Base-by-base conservation (phyloP, 2,113 vertebrate genomes). In the Setophaga coronata region DNA sequence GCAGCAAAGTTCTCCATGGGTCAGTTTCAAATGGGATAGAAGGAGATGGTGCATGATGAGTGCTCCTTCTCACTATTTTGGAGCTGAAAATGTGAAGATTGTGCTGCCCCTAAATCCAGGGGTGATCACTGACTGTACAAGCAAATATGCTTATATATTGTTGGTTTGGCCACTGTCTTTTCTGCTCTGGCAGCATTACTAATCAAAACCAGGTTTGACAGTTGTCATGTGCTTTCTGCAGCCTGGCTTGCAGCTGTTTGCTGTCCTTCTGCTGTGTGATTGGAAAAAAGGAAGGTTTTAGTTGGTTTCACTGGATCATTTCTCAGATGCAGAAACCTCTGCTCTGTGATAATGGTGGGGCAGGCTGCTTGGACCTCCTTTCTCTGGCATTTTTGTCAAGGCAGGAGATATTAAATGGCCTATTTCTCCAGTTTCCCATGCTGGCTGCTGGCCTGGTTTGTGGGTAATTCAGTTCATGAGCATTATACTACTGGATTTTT, bases 361-460 rank as follows among this genome's bases (percentile, higher is more conserved):
- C 43, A 56, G 84, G 48, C 65, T 5, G 5, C 13, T 29, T 61
- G 62, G 87, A 56, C 53, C 53, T 81, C 36, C 42, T 56, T 89
- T 74, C 31, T 48, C 45, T 79, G 67, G 67, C 14, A 13, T 92
- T 86, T 80, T 50, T 89, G 80, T 69, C 18, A 42, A 90, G 42
- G 51, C 72, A 77, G 48, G 77, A n/a, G 57, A 92, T 76, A 58
- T 84, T 77, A 92, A 89, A 65, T 67, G 64, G 50, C 58, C 50
- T 72, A 7, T 95, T 96, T 77, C 92, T 95, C 42, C 54, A 45
- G 62, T 95, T 96, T 91, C 91, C 71, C 45, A 14, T 72, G 42
- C 84, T 97, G 96, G 87, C 84, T 91, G 70, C 82, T 77, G 73
- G 78, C 91, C 84, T 93, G 62, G 47, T 82, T 84, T 91, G 69